Conservation (phyloP, 2,888 invertebrate genomes). For the Brachypalpus laphriformis region DNA sequence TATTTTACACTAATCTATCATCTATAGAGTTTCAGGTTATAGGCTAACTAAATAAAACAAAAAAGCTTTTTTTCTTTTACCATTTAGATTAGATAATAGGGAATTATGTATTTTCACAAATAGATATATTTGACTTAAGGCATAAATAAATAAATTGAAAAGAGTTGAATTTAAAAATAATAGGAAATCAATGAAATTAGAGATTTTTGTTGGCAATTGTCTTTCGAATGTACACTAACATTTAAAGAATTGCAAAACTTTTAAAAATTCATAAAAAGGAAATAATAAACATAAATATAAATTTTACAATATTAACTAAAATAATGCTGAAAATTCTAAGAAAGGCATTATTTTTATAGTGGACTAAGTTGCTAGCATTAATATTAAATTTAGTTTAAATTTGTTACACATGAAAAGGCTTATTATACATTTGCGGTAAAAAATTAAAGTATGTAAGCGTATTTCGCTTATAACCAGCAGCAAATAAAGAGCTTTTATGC, state of each 20-base stretch:
- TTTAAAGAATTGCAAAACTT: not conserved
- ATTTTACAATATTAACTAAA: not conserved
- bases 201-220: not conserved
- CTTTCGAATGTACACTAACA: constrained; percentile 10
- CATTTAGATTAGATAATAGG: not conserved
- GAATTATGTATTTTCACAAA: not conserved
- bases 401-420: not conserved
- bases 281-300: no score
- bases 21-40: constrained; percentile 19
- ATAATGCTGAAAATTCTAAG: not conserved
- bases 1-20: constrained; percentile 26
- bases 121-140: not conserved
- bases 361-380: not conserved
- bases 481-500: not conserved
- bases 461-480: not conserved
- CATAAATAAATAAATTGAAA: not conserved
- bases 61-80: not conserved
- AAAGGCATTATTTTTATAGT: not conserved
- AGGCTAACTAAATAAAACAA: not conserved
- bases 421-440: not conserved
- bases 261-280: not conserved
- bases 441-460: not conserved
- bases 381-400: not conserved
- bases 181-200: not conserved
- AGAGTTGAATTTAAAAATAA: not conserved